phyloP scores from a whole-genome alignment of 2,888 invertebrate species.

The Anaspis maculata region DNA sequence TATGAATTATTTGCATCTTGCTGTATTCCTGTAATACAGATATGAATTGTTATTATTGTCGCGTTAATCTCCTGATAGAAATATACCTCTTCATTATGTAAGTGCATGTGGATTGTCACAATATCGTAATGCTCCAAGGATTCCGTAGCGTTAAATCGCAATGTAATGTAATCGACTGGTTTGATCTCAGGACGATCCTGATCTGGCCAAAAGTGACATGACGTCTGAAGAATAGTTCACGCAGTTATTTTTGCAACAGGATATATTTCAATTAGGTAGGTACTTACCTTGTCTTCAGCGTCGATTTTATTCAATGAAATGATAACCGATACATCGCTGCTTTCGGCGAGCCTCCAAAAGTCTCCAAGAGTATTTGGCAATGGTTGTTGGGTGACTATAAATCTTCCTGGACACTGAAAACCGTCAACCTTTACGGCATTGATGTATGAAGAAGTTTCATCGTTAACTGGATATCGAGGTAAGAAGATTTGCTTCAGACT shows the following conservation, averaged over 20 bases:
- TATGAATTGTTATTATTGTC: too few species aligned
- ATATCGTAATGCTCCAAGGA: constrained; percentile 3
- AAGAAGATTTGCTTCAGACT: constrained; percentile 34
- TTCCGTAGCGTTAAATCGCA: constrained; percentile 12
- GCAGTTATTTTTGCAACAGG: background rate
- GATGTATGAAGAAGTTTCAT: constrained; percentile 41
- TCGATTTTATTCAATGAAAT: constrained; percentile 39
- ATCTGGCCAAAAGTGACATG: constrained; percentile 27
- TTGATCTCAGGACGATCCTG: constrained; percentile 19
- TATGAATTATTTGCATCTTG: too few species aligned
- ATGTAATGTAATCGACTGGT: constrained; percentile 25
- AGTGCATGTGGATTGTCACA: too few species aligned
- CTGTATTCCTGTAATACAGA: too few species aligned
- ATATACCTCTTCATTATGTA: too few species aligned
- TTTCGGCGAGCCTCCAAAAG: constrained; percentile 43
- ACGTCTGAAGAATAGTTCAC: constrained; percentile 24
- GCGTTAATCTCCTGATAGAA: too few species aligned
- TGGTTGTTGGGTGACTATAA: constrained; percentile 42
- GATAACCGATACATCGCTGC: constrained; percentile 36
- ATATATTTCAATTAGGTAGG: constrained; percentile 4
- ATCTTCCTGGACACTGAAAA: constrained; percentile 34
- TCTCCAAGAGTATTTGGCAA: constrained; percentile 40
- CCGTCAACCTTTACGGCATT: constrained; percentile 42
- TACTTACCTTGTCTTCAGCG: constrained; percentile 34
- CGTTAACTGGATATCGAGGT: constrained; percentile 32